Conservation (phyloP, 2,888 invertebrate genomes). For the Mesodorylaimus sp. region DNA sequence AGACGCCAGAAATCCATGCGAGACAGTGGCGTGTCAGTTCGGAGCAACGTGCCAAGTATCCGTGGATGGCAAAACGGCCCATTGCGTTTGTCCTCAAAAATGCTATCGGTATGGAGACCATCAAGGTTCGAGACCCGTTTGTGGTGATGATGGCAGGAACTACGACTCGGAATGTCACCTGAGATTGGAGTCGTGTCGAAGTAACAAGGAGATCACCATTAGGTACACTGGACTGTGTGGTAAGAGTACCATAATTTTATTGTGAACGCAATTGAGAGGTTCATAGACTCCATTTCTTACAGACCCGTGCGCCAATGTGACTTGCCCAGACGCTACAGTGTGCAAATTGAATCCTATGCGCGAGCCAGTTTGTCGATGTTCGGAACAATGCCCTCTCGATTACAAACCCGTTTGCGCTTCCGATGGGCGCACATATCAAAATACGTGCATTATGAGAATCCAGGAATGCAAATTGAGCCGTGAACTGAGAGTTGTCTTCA, state of each 20-base stretch:
- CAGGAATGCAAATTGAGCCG: conserved; percentile 52
- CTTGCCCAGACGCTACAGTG: conserved; percentile 56
- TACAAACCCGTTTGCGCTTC: conserved; percentile 48
- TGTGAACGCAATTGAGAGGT: neutral
- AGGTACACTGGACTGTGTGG: conserved; percentile 38
- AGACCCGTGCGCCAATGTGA: conserved; percentile 61
- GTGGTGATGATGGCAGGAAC: conserved; percentile 43
- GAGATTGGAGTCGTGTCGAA: conserved; percentile 27
- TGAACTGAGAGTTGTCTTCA: conserved; percentile 53
- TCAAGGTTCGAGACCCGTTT: conserved; percentile 56
- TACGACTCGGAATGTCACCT: conserved; percentile 34
- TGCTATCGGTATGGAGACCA: conserved; percentile 68
- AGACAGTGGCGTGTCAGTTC: conserved; percentile 46
- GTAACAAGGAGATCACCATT: conserved; percentile 32
- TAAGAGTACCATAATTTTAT: conserved; percentile 21
- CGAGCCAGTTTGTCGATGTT: conserved; percentile 63
- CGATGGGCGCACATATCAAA: conserved; percentile 43
- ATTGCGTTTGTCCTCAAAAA: conserved; percentile 54
- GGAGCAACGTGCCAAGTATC: conserved; percentile 49
- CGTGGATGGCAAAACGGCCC: conserved; percentile 48
- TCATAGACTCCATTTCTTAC: conserved; percentile 40
- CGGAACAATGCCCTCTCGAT: conserved; percentile 52
- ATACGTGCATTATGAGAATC: conserved; percentile 57
- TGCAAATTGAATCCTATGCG: conserved; percentile 63
- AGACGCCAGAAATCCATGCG: conserved; percentile 54